These are phyloP conservation scores for Poicephalus gulielmi DNA, from an alignment of 2,113 vertebrate genomes.

Conservation along the genomic window DNA sequence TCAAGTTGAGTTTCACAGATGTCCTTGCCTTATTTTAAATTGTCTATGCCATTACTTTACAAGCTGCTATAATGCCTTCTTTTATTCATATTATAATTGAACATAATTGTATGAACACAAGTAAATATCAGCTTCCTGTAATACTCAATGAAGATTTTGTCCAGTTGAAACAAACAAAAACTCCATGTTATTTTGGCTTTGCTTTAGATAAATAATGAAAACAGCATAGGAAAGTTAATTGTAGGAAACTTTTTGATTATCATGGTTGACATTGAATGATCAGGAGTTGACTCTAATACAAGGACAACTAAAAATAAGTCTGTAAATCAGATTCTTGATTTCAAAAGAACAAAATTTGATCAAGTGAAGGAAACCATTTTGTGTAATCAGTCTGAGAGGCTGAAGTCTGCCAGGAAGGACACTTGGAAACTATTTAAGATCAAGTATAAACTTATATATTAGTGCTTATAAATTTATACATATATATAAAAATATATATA, in stretches of 20 bases:
- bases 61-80: not conserved
- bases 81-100: not conserved
- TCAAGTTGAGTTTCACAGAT: not conserved
- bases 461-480: not conserved
- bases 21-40: not conserved
- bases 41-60: not conserved
- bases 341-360: not conserved
- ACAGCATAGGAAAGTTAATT: not conserved
- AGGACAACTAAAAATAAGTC: constrained; percentile 5
- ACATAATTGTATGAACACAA: not conserved
- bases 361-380: not conserved
- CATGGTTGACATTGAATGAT: not conserved
- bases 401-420: not conserved
- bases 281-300: not conserved
- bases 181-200: not conserved
- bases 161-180: not conserved
- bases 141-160: not conserved
- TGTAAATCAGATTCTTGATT: constrained; percentile 12
- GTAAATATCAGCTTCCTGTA: not conserved
- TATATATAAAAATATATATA: not conserved
- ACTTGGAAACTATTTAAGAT: not conserved
- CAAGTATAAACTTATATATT: not conserved
- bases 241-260: not conserved
- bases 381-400: not conserved
- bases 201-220: not conserved